Base-by-base conservation (phyloP, 2,888 invertebrate genomes). In the Drosophila putrida region DNA sequence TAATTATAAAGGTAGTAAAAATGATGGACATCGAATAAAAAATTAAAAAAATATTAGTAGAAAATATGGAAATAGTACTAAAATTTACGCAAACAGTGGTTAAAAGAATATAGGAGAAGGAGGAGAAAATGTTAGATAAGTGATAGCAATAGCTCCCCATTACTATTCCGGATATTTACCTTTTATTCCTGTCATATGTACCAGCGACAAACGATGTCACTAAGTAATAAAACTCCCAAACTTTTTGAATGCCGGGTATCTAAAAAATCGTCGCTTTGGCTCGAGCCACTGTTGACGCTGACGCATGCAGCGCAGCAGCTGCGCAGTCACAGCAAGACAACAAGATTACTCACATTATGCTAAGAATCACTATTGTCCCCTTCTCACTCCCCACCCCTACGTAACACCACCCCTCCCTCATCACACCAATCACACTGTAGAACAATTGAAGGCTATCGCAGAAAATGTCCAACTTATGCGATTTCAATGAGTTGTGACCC, bases 281-380 rank as follows among this genome's bases (percentile, higher is more conserved):
- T 63, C 46, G 63, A 57, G 63, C 61, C 63, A 53, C 60, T 13
- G 4, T 39, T 38, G 50, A 49, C 36, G 41, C 53, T 58, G 67
- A 72, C 49, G 54, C 69, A 67, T 47, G 61, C 70, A 69, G 60
- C 55, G 55, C 54, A 5, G 43, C 47, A 9, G 41, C 71, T 51
- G 65, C 55, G 60, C 46, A 43, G 51, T 43, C 41, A 59, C 58
- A 31, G 33, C 51, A 41, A 41, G 27, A 13, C 39, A 58, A 44
- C 59, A 36, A 63, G 13, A 63, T 69, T 73, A 64, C 33, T 74
- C 70, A 73, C 51, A 20, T 13, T 73, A 69, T 69, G 73, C 73
- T 33, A 53, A 64, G 33, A 41, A 59, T 35, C 44, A 55, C 25
- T 27, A 27, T n/a, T 2, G 20, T 13, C 6, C n/a, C 36, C 9